phyloP scores from a whole-genome alignment of 35 echinoderm and acorn worm species.

The Stichopus chloronotus region DNA sequence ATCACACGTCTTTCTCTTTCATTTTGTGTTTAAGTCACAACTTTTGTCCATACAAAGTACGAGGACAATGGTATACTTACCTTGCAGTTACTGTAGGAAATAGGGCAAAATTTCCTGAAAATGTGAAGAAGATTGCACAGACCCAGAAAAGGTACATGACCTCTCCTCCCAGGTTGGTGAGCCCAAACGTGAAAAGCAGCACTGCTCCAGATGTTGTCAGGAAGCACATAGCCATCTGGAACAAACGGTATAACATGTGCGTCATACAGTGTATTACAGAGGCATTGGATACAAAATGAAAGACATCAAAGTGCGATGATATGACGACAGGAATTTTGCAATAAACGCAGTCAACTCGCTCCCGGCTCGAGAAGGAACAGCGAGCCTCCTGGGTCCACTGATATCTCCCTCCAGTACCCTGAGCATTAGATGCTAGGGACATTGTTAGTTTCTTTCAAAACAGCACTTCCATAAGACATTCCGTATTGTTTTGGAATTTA shows the following conservation, averaged over 20 bases:
- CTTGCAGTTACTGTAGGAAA: slow-evolving; percentile 88
- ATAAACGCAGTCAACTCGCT: background rate
- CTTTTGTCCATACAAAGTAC: background rate
- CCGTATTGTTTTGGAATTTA: too few relatives aligned
- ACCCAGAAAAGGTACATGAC: slow-evolving; percentile 87
- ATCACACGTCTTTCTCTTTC: background rate
- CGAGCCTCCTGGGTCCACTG: too few relatives aligned
- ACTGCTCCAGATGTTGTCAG: slow-evolving; percentile 52
- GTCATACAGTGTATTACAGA: too few relatives aligned
- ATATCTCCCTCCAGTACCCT: too few relatives aligned
- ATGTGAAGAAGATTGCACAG: slow-evolving; percentile 82
- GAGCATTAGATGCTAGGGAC: too few relatives aligned
- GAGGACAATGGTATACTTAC: slow-evolving; percentile 35
- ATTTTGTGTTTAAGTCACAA: background rate
- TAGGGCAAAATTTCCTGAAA: slow-evolving; percentile 85
- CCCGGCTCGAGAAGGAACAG: too few relatives aligned
- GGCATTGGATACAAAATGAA: too few relatives aligned
- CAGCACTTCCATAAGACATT: too few relatives aligned
- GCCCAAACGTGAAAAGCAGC: slow-evolving; percentile 50
- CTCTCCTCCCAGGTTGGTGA: slow-evolving; percentile 56
- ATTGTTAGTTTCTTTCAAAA: too few relatives aligned
- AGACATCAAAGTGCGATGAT: too few relatives aligned
- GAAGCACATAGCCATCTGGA: slow-evolving; percentile 64
- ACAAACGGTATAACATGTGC: background rate
- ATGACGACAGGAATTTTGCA: background rate